These are phyloP conservation scores for Atethmia centrago DNA, from an alignment of 2,888 invertebrate genomes.

Conservation along the genomic window DNA sequence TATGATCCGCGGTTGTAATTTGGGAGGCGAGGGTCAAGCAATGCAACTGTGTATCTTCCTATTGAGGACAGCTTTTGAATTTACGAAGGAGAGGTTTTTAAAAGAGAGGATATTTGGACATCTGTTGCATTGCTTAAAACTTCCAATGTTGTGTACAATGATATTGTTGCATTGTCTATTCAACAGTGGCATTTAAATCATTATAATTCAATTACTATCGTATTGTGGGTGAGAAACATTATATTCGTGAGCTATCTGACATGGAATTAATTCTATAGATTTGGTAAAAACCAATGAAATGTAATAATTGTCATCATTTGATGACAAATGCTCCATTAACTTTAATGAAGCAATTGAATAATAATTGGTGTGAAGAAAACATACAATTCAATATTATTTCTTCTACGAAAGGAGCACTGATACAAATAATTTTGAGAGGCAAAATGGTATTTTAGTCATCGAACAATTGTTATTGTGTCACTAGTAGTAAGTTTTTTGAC, in stretches of 20 bases:
- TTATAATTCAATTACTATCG: constrained; percentile 63
- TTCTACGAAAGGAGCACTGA: neutral
- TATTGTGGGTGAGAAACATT: constrained; percentile 6
- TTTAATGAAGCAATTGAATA: constrained; percentile 7
- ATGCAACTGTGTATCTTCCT: constrained; percentile 44
- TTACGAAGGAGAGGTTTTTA: constrained; percentile 29
- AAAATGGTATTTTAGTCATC: neutral
- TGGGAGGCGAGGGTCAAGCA: constrained; percentile 60
- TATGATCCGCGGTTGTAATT: constrained; percentile 67
- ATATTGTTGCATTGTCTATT: constrained; percentile 72
- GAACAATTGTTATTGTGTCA: constrained; percentile 8
- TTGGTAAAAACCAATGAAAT: neutral
- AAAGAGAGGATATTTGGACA: constrained; percentile 11
- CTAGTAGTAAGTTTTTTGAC: constrained; percentile 7
- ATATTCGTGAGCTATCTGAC: constrained; percentile 2
- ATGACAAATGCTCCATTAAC: no score
- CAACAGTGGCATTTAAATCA: constrained; percentile 61
- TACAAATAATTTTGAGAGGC: neutral
- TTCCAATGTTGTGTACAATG: constrained; percentile 63
- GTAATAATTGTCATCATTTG: neutral
- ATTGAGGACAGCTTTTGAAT: constrained; percentile 35
- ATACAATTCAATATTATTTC: neutral
- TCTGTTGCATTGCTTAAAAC: constrained; percentile 60
- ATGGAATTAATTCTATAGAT: constrained; percentile 1
- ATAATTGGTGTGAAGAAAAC: constrained; percentile 1